A percentile compares a stretch with the other conserved stretches of the same genome.
Conservation (phyloP, 2,797 vertebrate genomes). For the Acestrorhynchus altus region DNA sequence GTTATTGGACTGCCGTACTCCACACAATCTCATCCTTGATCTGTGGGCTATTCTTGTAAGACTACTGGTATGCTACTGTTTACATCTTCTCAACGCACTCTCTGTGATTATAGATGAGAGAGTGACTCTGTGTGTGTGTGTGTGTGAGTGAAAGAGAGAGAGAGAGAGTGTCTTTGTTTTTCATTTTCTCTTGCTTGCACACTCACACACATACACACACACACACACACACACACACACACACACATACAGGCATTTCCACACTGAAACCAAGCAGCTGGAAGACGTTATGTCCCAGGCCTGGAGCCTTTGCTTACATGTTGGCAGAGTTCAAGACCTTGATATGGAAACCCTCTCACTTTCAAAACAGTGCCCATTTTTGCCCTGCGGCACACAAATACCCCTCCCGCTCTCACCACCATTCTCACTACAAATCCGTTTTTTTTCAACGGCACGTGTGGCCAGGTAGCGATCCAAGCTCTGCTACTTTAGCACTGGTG, state of each 20-base stretch:
- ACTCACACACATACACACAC: constrained; percentile 16
- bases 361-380: constrained; percentile 27
- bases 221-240: constrained; percentile 22
- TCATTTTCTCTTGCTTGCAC: constrained; percentile 15
- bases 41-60: constrained; percentile 75
- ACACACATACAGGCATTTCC: constrained; percentile 16
- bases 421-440: neutral
- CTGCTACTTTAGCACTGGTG: neutral
- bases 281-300: constrained; percentile 38
- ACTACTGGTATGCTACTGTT: constrained; percentile 74
- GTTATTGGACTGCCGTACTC: neutral
- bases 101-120: constrained; percentile 70
- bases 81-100: constrained; percentile 75
- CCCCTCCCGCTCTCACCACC: constrained; percentile 9
- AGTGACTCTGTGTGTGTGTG: constrained; percentile 55
- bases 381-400: constrained; percentile 1
- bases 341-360: constrained; percentile 41
- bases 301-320: constrained; percentile 41
- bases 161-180: no score
- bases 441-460: neutral
- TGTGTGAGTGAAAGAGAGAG: constrained; percentile 4
- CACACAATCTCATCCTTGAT: constrained; percentile 71
- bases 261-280: constrained; percentile 34
- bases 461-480: constrained; percentile 32
- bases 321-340: constrained; percentile 33